phyloP scores from a whole-genome alignment of 2,113 vertebrate genomes.

The Thinocorus orbignyianus region DNA sequence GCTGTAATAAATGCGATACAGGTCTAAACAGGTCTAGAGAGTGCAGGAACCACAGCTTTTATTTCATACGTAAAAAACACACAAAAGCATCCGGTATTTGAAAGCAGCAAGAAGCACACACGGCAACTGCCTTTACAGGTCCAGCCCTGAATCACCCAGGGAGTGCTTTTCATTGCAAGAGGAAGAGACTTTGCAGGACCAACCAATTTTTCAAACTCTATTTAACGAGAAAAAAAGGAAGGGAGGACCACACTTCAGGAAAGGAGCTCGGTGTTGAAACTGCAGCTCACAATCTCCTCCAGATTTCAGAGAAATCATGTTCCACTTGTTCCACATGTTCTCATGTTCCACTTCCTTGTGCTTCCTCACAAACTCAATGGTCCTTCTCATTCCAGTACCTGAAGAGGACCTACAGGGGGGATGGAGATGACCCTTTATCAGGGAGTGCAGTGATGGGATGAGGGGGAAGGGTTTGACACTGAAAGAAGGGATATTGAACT shows the following conservation, averaged over 20 bases:
- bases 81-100: not conserved
- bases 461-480: too few species aligned
- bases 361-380: not conserved
- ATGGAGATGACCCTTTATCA: too few species aligned
- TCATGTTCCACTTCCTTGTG: rapidly evolving
- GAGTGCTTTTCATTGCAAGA: not conserved
- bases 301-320: not conserved
- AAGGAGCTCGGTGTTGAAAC: not conserved
- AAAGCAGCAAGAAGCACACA: not conserved
- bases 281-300: not conserved
- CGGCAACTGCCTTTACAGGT: not conserved
- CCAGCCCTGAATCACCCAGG: not conserved
- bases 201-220: not conserved
- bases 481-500: too few species aligned
- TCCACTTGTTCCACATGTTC: too few species aligned
- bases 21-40: not conserved
- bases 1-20: not conserved
- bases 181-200: not conserved
- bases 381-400: not conserved
- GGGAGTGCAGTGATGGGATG: too few species aligned
- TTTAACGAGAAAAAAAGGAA: not conserved
- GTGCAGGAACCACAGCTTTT: not conserved
- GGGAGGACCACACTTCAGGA: not conserved
- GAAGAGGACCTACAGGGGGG: too few species aligned
- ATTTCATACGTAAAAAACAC: rapidly evolving